These are phyloP conservation scores for Gisinianus flammeolus DNA, from an alignment of 2,888 invertebrate species.

Conservation along the genomic window DNA sequence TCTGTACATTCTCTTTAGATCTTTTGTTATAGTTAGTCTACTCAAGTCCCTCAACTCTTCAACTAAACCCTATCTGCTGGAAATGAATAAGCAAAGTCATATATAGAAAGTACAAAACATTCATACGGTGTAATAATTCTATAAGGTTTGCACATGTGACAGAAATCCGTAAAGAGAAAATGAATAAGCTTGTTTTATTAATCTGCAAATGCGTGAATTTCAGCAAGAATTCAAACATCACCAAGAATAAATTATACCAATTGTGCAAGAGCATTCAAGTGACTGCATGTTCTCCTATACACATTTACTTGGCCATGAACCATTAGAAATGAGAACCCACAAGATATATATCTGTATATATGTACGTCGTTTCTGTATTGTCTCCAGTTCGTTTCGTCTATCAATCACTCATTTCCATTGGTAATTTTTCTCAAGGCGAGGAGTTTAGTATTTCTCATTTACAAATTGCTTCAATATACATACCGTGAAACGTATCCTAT, in stretches of 20 bases:
- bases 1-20: no score
- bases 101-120: no score
- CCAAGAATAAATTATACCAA: neutral
- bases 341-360: neutral
- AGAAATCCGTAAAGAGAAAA: neutral
- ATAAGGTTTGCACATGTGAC: neutral
- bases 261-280: neutral
- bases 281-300: no score
- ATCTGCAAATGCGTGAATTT: neutral
- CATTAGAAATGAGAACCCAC: neutral
- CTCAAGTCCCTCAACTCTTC: no score
- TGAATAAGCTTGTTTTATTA: neutral
- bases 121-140: no score
- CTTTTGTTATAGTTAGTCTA: no score
- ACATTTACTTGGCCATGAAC: neutral
- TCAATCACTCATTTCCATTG: constrained; percentile 16
- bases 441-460: constrained; percentile 28
- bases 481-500: neutral
- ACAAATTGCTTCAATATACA: constrained; percentile 36
- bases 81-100: no score
- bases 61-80: no score
- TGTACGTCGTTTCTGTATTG: neutral
- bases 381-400: neutral
- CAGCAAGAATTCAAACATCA: neutral
- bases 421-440: constrained; percentile 9